Conservation (phyloP, 2,797 vertebrate genomes). For the Aselliscus stoliczkanus region DNA sequence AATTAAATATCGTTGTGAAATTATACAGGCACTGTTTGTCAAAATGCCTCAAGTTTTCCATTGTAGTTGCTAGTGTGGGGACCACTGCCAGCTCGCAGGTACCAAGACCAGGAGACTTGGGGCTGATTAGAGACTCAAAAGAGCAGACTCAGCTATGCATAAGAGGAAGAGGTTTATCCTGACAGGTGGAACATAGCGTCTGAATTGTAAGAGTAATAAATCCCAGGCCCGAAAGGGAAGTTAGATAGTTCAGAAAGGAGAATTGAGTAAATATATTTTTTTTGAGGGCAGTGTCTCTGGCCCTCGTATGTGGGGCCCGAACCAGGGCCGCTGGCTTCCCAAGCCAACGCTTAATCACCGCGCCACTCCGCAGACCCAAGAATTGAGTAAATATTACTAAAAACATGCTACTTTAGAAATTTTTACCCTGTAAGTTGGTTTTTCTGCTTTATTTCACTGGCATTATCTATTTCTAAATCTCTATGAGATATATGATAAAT, state of each 20-base stretch:
- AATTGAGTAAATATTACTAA: neutral
- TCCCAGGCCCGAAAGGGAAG: neutral
- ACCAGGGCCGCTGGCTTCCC: no score
- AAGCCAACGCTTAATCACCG: no score
- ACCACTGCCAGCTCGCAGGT: neutral
- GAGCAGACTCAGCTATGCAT: neutral
- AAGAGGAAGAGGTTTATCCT: neutral
- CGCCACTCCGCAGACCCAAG: no score
- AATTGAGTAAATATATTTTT: neutral
- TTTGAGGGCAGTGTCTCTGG: no score
- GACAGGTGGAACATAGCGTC: neutral
- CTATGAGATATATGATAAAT: neutral
- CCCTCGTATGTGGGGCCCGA: no score
- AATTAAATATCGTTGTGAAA: neutral
- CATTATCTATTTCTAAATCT: neutral
- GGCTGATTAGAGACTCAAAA: no score
- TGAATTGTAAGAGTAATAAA: neutral
- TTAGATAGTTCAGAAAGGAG: neutral
- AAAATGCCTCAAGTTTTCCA: neutral
- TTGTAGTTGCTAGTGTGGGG: neutral
- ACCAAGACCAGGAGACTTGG: rapidly evolving
- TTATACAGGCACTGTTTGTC: neutral
- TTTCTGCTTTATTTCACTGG: neutral
- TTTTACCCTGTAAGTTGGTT: neutral
- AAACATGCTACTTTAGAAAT: neutral